phyloP scores from a whole-genome alignment of 1,140 invertebrate genomes.

The Zaprionus lachaisei region DNA sequence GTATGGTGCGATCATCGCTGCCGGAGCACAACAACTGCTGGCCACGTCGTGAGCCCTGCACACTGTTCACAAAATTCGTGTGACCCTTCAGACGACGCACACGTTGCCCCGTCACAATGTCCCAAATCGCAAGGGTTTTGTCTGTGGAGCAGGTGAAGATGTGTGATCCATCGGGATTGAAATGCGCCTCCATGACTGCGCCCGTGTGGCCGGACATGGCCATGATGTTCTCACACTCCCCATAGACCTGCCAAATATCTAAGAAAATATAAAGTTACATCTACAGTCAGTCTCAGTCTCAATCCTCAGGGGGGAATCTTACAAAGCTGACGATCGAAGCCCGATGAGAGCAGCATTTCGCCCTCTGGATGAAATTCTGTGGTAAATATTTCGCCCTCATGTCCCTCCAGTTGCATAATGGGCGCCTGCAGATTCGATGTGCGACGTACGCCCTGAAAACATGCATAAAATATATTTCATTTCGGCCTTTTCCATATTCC shows the following conservation, averaged over 20 bases:
- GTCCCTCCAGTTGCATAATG: conserved; percentile 98
- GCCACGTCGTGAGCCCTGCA: conserved; percentile 93
- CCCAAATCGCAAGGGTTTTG: conserved; percentile 97
- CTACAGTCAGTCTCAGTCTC: neutral
- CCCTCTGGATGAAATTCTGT: conserved; percentile 98
- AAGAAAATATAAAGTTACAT: neutral
- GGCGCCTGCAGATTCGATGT: conserved; percentile 96
- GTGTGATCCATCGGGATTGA: conserved; percentile 95
- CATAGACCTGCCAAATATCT: conserved; percentile 99
- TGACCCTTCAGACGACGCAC: conserved; percentile 97
- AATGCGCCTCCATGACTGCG: conserved; percentile 98
- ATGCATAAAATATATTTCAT: neutral
- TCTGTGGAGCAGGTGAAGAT: conserved; percentile 98
- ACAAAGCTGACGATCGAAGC: conserved; percentile 99
- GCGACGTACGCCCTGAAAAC: conserved; percentile 87
- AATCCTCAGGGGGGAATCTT: conserved; percentile 82
- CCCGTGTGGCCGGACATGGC: conserved; percentile 97
- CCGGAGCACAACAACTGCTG: conserved; percentile 96
- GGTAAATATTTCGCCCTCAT: conserved; percentile 98
- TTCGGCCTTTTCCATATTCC: neutral
- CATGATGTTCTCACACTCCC: conserved; percentile 98
- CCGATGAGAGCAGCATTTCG: conserved; percentile 95
- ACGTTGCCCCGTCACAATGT: conserved; percentile 93
- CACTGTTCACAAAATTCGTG: conserved; percentile 94
- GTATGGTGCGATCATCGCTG: conserved; percentile 97